Evolutionary conservation across 2,797 vertebrate species (phyloP).

Genomic region (Ciconia nigra): DNA sequence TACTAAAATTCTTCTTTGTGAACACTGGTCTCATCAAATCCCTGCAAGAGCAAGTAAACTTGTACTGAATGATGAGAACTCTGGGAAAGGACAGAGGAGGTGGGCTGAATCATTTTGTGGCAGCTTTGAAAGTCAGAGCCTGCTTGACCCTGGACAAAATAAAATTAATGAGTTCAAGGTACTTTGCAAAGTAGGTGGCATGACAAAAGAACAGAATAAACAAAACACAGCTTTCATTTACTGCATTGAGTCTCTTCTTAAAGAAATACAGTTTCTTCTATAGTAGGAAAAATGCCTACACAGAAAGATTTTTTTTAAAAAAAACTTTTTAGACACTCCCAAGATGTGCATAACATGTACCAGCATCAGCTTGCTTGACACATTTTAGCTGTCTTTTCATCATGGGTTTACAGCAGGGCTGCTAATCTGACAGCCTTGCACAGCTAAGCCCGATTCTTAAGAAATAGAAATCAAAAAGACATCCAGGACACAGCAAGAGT

Average conservation of each 20-base stretch:
- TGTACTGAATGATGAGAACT: neutral
- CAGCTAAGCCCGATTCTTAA: neutral
- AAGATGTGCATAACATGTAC: neutral
- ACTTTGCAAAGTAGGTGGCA: neutral
- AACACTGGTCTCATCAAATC: neutral
- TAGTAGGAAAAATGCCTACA: neutral
- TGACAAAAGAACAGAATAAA: neutral
- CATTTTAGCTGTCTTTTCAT: neutral
- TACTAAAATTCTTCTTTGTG: neutral
- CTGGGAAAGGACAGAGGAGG: neutral
- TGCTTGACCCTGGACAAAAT: neutral
- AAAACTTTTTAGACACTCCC: neutral
- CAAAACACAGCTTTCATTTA: neutral
- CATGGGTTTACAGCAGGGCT: neutral
- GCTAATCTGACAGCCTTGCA: neutral
- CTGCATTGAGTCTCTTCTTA: neutral
- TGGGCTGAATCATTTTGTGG: neutral
- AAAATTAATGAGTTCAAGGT: neutral
- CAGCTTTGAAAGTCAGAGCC: neutral
- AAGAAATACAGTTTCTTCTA: neutral
- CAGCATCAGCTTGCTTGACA: neutral
- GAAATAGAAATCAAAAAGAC: neutral
- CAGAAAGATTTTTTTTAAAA: neutral
- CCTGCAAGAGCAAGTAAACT: neutral
- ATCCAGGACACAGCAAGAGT: neutral